Base-by-base conservation (phyloP, 2,888 invertebrate genomes). In the Lamproptera curius region DNA sequence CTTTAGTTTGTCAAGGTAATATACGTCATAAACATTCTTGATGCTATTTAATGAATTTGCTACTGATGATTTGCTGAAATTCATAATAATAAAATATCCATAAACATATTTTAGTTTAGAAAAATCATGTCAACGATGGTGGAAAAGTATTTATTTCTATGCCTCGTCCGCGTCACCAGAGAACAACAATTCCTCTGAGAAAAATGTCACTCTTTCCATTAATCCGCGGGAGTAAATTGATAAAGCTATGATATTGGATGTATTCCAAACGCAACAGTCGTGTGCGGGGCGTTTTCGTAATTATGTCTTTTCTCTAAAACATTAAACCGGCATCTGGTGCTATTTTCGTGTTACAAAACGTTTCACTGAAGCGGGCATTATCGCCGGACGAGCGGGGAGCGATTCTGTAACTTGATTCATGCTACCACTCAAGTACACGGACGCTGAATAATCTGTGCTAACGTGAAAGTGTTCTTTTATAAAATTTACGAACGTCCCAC, bases 191-290 rank as follows among this genome's bases (percentile, higher is more conserved):
- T 47, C 16, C 47, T 40, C 16, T 10, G 11, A 9, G 33, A 28
- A 49, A 52, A 55, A 53, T 52, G 46, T 39, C 42, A 46, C 17
- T 44, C 67, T 74, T 77, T 77, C 78, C 70, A 79, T 81, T 81
- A 84, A 84, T 82, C 74, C 75, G 70, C 65, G 68, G n/a, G 73
- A 74, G 76, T 73, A 80, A 73, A 65, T 70, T 76, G 76, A 73
- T 76, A 76, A 73, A 61, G 65, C 72, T 52, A 67, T 67, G 64
- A 66, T 65, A 75, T 84, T 86, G 86, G 86, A 85, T 63, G 76
- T 66, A 67, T 62, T 85, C 86, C 86, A 86, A 86, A 70, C 62
- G 70, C 74, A 77, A 78, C 75, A 74, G 70, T 74, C 72, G 72
- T 75, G 71, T 75, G 65, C 61, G 58, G 61, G 63, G 66, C 69